Conservation (phyloP, 2,113 vertebrate genomes). For the Dermatemys mawii region DNA sequence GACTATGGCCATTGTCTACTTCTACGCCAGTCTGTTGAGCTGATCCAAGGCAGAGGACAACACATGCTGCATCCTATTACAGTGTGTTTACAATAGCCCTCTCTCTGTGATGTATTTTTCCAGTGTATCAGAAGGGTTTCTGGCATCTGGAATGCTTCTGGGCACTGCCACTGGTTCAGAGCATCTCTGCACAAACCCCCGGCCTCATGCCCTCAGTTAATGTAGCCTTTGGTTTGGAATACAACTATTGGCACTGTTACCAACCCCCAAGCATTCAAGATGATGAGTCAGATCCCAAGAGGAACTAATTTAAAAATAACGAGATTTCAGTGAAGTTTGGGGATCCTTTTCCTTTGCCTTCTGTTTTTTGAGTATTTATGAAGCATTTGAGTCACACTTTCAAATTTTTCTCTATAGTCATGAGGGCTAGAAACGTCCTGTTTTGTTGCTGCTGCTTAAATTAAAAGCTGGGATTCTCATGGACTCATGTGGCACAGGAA, state of each 20-base stretch:
- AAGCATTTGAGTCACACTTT: background rate
- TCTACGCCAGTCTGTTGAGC: rapidly evolving
- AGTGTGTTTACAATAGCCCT: background rate
- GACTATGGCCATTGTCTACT: rapidly evolving
- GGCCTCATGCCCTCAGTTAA: background rate
- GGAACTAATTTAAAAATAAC: background rate
- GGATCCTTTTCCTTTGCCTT: background rate
- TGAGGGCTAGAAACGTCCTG: background rate
- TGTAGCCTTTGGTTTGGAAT: background rate
- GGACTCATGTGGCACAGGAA: background rate
- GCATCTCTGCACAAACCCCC: background rate
- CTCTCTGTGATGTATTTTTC: background rate
- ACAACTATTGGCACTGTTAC: background rate
- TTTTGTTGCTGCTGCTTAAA: background rate
- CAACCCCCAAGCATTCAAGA: background rate
- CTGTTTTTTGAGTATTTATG: background rate
- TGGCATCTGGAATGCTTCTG: background rate
- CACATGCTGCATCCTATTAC: background rate
- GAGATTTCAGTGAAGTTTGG: background rate
- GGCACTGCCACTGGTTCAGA: background rate
- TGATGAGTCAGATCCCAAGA: background rate
- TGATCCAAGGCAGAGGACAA: rapidly evolving
- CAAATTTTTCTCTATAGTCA: background rate
- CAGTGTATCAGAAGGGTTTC: background rate
- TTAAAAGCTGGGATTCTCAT: background rate